Percentiles rank a stretch among this genome's conserved stretches.
Conservation (phyloP, 2,113 vertebrate genomes). For the Cebus imitator region DNA sequence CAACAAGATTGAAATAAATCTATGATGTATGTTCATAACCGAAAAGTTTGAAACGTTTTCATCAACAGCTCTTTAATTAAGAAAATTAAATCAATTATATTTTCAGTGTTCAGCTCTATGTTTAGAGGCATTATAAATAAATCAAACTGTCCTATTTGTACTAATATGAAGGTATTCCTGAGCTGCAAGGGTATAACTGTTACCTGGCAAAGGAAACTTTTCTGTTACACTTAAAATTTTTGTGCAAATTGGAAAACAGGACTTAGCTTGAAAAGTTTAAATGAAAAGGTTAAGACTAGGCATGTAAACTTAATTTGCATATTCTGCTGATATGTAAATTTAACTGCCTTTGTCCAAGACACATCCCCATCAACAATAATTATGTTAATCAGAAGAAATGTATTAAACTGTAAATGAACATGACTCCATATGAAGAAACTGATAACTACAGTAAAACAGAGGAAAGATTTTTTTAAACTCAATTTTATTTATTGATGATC, state of each 20-base stretch:
- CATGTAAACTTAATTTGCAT: not conserved
- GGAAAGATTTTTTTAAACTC: not conserved
- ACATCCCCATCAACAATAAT: not conserved
- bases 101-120: not conserved
- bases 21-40: not conserved
- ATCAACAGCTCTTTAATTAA: constrained; percentile 7
- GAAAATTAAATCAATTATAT: not conserved
- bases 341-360: not conserved
- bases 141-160: not conserved
- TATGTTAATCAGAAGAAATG: constrained; percentile 36
- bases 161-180: not conserved
- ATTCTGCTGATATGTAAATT: constrained; percentile 32
- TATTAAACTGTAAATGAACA: not conserved
- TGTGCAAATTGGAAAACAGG: constrained; percentile 40
- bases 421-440: not conserved
- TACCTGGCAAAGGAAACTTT: not conserved
- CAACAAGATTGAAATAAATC: constrained; percentile 14
- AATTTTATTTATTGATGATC: constrained; percentile 40
- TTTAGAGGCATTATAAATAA: not conserved
- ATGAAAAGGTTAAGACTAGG: not conserved
- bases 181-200: not conserved
- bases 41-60: not conserved
- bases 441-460: not conserved
- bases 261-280: not conserved
- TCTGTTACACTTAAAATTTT: constrained; percentile 2